These are phyloP conservation scores for Dasyornis broadbenti DNA, from an alignment of 2,113 vertebrate genomes.

Conservation along the genomic window DNA sequence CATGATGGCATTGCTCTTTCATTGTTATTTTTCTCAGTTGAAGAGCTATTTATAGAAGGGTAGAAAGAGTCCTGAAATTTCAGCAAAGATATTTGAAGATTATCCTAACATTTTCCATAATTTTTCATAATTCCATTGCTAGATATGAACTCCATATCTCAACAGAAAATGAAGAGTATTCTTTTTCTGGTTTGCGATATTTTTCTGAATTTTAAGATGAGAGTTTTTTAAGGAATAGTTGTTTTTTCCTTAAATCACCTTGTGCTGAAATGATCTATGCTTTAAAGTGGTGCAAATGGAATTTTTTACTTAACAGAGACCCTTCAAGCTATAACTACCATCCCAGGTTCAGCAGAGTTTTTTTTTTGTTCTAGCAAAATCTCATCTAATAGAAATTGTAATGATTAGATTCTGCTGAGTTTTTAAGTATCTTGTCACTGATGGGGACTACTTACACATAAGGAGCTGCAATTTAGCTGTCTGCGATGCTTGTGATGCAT, in stretches of 20 bases:
- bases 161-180: neutral
- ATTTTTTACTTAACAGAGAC: neutral
- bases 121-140: neutral
- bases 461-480: neutral
- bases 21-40: neutral
- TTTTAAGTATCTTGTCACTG: neutral
- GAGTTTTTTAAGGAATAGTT: neutral
- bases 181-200: neutral
- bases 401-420: neutral
- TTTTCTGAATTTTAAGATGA: neutral
- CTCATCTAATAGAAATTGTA: neutral
- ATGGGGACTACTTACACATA: neutral
- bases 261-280: neutral
- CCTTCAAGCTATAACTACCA: neutral
- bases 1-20: neutral
- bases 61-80: neutral
- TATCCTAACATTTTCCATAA: neutral
- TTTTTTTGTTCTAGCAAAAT: neutral
- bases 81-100: neutral
- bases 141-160: neutral
- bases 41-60: neutral
- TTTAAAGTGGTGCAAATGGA: neutral
- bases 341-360: neutral
- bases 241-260: neutral
- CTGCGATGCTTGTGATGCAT: neutral